Percentiles rank a stretch among this genome's conserved stretches.
These are phyloP conservation scores for Epicauta chinensis DNA, from an alignment of 1,140 invertebrate genomes.

Conservation along the genomic window DNA sequence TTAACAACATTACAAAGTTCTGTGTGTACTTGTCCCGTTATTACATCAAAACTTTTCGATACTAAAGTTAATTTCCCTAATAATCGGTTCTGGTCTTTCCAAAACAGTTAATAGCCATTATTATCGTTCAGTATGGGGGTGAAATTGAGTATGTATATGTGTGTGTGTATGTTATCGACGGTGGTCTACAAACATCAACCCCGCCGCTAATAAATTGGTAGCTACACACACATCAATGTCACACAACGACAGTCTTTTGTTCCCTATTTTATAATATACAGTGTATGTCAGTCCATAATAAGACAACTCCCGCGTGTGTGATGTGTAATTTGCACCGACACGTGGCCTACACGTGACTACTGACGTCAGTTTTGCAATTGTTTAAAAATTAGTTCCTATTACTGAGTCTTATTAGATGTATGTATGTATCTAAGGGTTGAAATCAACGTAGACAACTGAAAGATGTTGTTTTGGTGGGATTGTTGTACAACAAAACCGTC, in stretches of 20 bases:
- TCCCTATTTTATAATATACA: constrained; percentile 18
- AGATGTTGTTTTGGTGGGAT: too few relatives aligned
- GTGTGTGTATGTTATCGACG: constrained; percentile 9
- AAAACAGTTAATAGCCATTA: constrained; percentile 19
- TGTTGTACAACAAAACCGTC: too few relatives aligned
- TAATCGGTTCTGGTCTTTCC: constrained; percentile 16
- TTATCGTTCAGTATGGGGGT: constrained; percentile 10
- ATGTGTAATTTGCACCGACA: constrained; percentile 38
- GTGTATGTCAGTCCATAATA: too few relatives aligned
- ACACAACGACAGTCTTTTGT: constrained; percentile 30
- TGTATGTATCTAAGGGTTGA: background rate
- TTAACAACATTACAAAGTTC: too few relatives aligned
- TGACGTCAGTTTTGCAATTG: constrained; percentile 8
- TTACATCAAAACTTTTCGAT: too few relatives aligned
- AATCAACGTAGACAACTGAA: too few relatives aligned
- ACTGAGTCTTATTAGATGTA: background rate
- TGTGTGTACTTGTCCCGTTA: too few relatives aligned
- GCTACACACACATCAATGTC: constrained; percentile 40
- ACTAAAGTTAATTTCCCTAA: constrained; percentile 21
- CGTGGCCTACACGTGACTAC: constrained; percentile 36
- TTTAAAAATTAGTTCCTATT: background rate
- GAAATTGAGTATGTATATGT: too few relatives aligned
- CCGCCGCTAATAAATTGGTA: constrained; percentile 37
- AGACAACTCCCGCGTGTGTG: constrained; percentile 34
- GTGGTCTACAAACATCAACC: constrained; percentile 24